phyloP scores from a whole-genome alignment of 2,113 vertebrate genomes.

The Syngnathus scovelli region DNA sequence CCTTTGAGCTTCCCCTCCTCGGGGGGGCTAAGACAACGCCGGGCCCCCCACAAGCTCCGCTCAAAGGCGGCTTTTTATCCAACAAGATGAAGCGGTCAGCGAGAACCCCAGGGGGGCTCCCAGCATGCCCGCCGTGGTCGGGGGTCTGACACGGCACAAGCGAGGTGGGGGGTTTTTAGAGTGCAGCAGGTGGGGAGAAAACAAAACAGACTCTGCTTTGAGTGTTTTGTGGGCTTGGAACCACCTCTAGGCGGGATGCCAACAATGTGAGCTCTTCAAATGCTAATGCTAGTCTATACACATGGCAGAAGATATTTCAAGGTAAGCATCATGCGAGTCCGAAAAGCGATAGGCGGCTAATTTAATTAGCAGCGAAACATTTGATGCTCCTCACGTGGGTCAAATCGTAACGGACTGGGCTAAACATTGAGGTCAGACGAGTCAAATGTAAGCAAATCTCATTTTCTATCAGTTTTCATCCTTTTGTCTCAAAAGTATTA shows the following conservation, averaged over 20 bases:
- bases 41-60: slow-evolving; percentile 21
- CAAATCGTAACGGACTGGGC: too few relatives aligned
- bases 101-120: slow-evolving; percentile 29
- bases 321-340: slow-evolving; percentile 24
- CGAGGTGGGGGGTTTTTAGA: slow-evolving; percentile 59
- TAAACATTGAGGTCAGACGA: too few relatives aligned
- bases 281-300: slow-evolving; percentile 58
- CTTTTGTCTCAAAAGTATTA: too few relatives aligned
- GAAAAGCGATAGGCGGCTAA: background rate
- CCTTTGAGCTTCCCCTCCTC: slow-evolving; percentile 36
- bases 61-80: slow-evolving; percentile 56
- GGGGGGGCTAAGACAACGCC: slow-evolving; percentile 19
- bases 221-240: slow-evolving; percentile 22
- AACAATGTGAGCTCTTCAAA: slow-evolving; percentile 56
- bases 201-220: slow-evolving; percentile 43
- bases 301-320: slow-evolving; percentile 63
- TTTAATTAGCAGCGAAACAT: background rate
- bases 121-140: slow-evolving; percentile 34
- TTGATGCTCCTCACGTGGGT: background rate
- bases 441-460: too few relatives aligned
- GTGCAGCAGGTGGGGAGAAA: slow-evolving; percentile 57
- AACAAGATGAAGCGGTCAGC: slow-evolving; percentile 64
- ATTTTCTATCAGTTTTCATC: too few relatives aligned
- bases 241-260: slow-evolving; percentile 39
- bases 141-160: slow-evolving; percentile 42